A percentile compares a stretch with the other conserved stretches of the same genome.
Evolutionary conservation across 2,113 vertebrate genomes (phyloP).

Genomic region (Felis chaus): DNA sequence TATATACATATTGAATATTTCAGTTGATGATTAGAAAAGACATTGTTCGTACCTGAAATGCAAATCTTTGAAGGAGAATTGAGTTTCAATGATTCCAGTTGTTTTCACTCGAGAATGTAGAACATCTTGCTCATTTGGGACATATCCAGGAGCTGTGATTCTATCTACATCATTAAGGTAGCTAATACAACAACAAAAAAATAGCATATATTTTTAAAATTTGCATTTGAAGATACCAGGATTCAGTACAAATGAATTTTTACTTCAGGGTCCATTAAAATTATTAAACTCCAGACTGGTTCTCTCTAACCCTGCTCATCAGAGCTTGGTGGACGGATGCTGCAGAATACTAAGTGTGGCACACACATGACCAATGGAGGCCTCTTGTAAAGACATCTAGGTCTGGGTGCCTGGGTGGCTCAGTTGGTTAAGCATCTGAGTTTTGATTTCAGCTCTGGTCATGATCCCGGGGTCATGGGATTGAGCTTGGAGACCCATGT

Average conservation of each 20-base stretch:
- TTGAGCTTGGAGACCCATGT: too few relatives aligned
- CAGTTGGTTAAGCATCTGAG: too few relatives aligned
- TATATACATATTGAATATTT: background rate
- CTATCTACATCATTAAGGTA: conserved; percentile 86
- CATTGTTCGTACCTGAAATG: conserved; percentile 91
- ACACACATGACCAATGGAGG: background rate
- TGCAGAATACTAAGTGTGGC: fast-evolving
- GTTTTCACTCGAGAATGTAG: conserved; percentile 96
- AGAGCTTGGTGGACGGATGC: too few relatives aligned
- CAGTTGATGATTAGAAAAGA: background rate
- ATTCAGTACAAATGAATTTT: background rate
- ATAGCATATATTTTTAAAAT: background rate
- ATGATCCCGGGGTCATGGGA: too few relatives aligned
- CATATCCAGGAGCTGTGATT: conserved; percentile 79
- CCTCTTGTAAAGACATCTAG: background rate
- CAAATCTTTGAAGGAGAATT: conserved; percentile 95
- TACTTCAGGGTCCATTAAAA: background rate
- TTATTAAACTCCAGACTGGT: background rate
- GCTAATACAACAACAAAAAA: conserved; percentile 61
- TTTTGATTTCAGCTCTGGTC: too few relatives aligned
- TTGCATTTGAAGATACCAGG: background rate
- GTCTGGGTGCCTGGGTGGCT: too few relatives aligned
- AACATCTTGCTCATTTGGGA: conserved; percentile 96
- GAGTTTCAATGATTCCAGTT: conserved; percentile 96
- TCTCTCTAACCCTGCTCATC: background rate